These are phyloP conservation scores for Microtus ochrogaster DNA, from an alignment of 2,113 vertebrate genomes.

Conservation along the genomic window DNA sequence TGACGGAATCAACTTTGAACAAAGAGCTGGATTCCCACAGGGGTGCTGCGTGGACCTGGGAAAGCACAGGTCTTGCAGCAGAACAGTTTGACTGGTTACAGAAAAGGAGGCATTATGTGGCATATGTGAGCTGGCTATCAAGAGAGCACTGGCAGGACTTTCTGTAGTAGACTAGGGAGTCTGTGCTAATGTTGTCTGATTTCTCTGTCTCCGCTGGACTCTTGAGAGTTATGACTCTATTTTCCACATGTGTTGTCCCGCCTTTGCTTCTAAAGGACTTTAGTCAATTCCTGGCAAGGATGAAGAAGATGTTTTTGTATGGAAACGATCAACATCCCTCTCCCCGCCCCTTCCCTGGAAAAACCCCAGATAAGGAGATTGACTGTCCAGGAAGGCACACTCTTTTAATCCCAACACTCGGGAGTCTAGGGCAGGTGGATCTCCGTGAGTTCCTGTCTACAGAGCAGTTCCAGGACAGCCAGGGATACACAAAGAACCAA, in stretches of 20 bases:
- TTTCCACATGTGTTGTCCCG: neutral
- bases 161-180: neutral
- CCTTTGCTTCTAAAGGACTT: neutral
- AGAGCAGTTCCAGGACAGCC: neutral
- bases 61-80: neutral
- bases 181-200: neutral
- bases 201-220: neutral
- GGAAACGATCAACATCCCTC: neutral
- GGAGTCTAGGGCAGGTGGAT: no score
- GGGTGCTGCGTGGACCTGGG: neutral
- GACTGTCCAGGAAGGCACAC: accelerated
- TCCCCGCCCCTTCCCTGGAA: neutral
- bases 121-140: neutral
- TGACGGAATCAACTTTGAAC: neutral
- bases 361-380: neutral
- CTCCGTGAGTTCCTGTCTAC: neutral
- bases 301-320: neutral
- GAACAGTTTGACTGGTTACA: neutral
- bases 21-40: neutral
- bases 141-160: neutral
- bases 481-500: no score
- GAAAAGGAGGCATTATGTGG: neutral
- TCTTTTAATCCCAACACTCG: neutral
- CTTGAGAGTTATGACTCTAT: neutral
- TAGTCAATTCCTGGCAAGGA: neutral